Evolutionary conservation across 2,113 vertebrate species (phyloP).

Genomic region (Odontophorus gujanensis): DNA sequence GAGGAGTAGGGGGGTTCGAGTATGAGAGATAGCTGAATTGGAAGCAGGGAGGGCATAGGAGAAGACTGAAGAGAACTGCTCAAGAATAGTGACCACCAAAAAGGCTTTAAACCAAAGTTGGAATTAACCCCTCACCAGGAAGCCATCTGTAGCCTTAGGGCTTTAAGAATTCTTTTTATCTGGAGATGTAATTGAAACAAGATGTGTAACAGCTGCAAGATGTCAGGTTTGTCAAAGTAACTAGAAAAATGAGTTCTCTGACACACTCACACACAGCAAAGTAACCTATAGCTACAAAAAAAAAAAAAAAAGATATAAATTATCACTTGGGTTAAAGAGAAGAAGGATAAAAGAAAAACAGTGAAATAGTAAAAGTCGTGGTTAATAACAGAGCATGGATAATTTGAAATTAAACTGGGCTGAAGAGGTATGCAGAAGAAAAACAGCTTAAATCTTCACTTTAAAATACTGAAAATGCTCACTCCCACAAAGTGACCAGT

Average conservation of each 20-base stretch:
- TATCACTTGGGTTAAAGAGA: not conserved
- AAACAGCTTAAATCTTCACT: not conserved
- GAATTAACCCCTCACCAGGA: constrained; percentile 59
- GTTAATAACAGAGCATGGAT: not conserved
- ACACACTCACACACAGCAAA: not conserved
- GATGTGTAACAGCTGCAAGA: constrained; percentile 60
- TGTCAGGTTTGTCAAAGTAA: constrained; percentile 55
- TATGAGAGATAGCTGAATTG: not conserved
- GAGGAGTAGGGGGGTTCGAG: not conserved
- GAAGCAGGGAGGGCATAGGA: not conserved
- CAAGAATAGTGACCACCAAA: not conserved
- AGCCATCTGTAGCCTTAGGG: constrained; percentile 58
- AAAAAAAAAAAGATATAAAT: not conserved
- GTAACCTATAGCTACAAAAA: not conserved
- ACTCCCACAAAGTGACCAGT: not conserved
- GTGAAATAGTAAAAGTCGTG: not conserved
- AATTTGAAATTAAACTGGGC: not conserved
- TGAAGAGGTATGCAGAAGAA: not conserved
- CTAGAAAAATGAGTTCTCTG: constrained; percentile 49
- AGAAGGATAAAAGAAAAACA: constrained; percentile 3
- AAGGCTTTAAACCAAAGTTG: not conserved
- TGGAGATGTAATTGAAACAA: constrained; percentile 60
- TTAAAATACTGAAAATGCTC: not conserved
- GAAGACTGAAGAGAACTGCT: not conserved
- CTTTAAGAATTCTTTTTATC: constrained; percentile 71